Base-by-base conservation (phyloP, 2,797 vertebrate species). In the Thalassophryne amazonica region DNA sequence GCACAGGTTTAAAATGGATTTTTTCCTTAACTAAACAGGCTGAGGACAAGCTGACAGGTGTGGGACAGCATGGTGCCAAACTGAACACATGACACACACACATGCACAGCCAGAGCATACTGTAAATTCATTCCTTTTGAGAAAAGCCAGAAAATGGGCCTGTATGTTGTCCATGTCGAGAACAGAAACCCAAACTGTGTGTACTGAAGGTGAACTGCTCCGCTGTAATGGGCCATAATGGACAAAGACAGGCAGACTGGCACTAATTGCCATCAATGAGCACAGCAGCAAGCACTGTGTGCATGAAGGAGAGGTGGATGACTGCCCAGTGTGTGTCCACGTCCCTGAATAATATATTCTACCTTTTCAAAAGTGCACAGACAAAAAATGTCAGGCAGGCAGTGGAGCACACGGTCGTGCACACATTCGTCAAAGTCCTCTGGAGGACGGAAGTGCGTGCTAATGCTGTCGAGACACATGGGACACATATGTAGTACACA, bases 201-300 rank as follows among this genome's bases (percentile, higher is more conserved):
- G 34, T 1, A 7, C 38, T 48, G 58, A 73, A 71, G 47, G 53
- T 71, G 58, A 73, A 64, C 22, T 30, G 31, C 3, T 45, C 17
- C 4, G 38, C 40, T 67, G 46, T 56, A 60, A 57, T 17, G 33
- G 71, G 24, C 40, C 67, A 46, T 56, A 60, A 57, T 17, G 33
- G 71, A 24, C 30, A 49, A 7, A 22, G 43, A 31, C 42, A 55
- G 52, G 23, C 53, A 60, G 43, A 59, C 53, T 59, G 59, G 57
- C 57, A 57, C 58, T 76, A 80, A 72, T 64, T 74, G 64, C 57
- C 70, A 61, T 77, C 73, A 77, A 78, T 45, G 57, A 60, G 40
- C 35, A 55, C 6, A 46, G 49, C 51, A 36, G 53, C 7, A 9
- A 34, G 39, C 31, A 54, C 58, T 78, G 55, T 77, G 54, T 39